These are phyloP conservation scores for Neodiprion virginianus DNA, from an alignment of 1,140 invertebrate genomes.

Conservation along the genomic window DNA sequence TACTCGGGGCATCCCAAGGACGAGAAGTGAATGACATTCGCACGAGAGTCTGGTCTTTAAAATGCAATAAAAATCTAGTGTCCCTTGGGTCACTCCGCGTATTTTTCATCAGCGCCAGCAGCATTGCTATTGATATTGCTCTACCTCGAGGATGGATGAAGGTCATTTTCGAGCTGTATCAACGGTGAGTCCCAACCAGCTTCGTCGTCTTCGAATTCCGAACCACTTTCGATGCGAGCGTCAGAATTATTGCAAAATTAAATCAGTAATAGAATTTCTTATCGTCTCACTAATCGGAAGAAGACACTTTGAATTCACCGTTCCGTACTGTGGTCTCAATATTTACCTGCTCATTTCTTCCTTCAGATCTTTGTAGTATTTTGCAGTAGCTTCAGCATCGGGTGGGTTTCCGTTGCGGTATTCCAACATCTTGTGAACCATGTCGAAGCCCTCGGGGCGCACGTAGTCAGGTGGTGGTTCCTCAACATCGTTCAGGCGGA, in stretches of 20 bases:
- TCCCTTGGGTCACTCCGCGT: no score
- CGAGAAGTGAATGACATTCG: no score
- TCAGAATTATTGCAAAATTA: slow-evolving; percentile 55
- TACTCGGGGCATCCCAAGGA: not conserved
- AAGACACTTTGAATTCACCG: slow-evolving; percentile 2
- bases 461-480: slow-evolving; percentile 65
- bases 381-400: slow-evolving; percentile 56
- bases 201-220: slow-evolving; percentile 62
- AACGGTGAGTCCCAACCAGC: slow-evolving; percentile 64
- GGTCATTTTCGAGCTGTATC: slow-evolving; percentile 64
- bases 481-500: slow-evolving; percentile 64
- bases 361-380: slow-evolving; percentile 61
- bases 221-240: slow-evolving; percentile 60
- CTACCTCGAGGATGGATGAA: slow-evolving; percentile 59
- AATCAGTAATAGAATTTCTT: slow-evolving; percentile 42
- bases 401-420: slow-evolving; percentile 51
- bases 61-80: no score
- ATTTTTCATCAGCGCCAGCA: no score
- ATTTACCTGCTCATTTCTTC: slow-evolving; percentile 65
- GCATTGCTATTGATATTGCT: slow-evolving; percentile 13
- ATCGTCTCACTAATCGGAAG: slow-evolving; percentile 20
- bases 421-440: slow-evolving; percentile 63
- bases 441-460: slow-evolving; percentile 67
- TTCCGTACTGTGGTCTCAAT: slow-evolving; percentile 18
- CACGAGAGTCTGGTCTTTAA: no score